phyloP scores from a whole-genome alignment of 1,140 invertebrate genomes.

The Halesus radiatus region DNA sequence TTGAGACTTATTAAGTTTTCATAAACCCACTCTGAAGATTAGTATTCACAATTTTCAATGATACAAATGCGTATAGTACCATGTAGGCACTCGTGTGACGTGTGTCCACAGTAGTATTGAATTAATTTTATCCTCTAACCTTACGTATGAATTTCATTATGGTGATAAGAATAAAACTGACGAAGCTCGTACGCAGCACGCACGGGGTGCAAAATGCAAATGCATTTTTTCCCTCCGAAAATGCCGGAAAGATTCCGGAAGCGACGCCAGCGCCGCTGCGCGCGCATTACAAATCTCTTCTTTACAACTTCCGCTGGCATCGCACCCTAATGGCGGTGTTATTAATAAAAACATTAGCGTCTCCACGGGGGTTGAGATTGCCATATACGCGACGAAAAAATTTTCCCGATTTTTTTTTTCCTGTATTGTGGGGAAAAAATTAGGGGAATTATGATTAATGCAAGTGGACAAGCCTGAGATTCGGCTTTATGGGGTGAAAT shows the following conservation, averaged over 20 bases:
- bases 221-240: conserved; percentile 23
- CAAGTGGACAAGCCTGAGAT: background rate
- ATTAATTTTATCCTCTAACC: too few species aligned
- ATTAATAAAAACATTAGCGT: conserved; percentile 52
- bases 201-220: conserved; percentile 25
- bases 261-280: conserved; percentile 34
- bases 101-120: too few species aligned
- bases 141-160: too few species aligned
- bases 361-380: conserved; percentile 31
- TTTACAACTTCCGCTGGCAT: conserved; percentile 54
- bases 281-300: conserved; percentile 56
- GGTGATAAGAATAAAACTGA: background rate
- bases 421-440: conserved; percentile 9
- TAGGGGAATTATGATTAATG: conserved; percentile 42
- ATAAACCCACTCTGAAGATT: too few species aligned
- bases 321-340: conserved; percentile 49
- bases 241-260: conserved; percentile 38
- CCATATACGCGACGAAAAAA: conserved; percentile 5
- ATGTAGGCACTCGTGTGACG: too few species aligned
- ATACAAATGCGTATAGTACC: too few species aligned
- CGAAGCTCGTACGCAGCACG: background rate
- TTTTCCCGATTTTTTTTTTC: background rate
- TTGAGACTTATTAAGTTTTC: too few species aligned
- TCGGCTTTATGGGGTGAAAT: conserved; percentile 39
- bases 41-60: too few species aligned